These are phyloP conservation scores for Caenorhabditis sinica DNA, from an alignment of 2,888 invertebrate genomes.

Conservation along the genomic window DNA sequence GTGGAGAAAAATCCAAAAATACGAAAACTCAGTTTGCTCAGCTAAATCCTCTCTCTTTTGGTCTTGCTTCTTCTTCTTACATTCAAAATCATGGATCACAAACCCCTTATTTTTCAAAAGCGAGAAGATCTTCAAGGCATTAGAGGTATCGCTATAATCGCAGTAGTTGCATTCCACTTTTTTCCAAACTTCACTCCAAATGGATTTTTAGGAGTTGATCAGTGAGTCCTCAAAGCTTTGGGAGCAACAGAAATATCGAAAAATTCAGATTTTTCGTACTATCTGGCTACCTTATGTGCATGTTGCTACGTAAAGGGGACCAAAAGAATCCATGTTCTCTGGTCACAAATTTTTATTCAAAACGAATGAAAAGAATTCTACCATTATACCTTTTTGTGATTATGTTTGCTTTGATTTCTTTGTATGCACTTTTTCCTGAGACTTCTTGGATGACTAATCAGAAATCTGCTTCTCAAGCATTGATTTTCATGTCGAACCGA, in stretches of 20 bases:
- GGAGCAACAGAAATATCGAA: background rate
- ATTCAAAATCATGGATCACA: background rate
- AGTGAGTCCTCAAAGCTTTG: no score
- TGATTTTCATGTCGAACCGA: conserved; percentile 39
- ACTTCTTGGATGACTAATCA: background rate
- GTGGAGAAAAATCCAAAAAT: background rate
- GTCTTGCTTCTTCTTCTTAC: background rate
- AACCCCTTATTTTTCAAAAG: background rate
- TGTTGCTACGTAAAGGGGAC: conserved; percentile 10
- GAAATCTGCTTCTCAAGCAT: conserved; percentile 3
- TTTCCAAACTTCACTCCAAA: conserved; percentile 8
- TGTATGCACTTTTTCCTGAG: background rate
- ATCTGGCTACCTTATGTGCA: conserved; percentile 36
- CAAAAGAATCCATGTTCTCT: background rate
- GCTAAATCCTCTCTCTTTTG: background rate
- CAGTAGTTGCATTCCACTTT: conserved; percentile 31
- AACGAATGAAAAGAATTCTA: conserved; percentile 21
- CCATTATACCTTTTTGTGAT: conserved; percentile 26
- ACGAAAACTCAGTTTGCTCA: background rate
- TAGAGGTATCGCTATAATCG: conserved; percentile 33
- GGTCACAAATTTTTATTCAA: conserved; percentile 1
- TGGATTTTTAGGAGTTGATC: conserved; percentile 42
- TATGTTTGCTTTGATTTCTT: background rate
- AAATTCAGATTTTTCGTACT: conserved; percentile 50
- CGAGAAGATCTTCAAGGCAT: conserved; percentile 32